Evolutionary conservation across 1,140 invertebrate species (phyloP), one percentile per base, ranked within the genome.

Genomic region (Pectinophora gossypiella): DNA sequence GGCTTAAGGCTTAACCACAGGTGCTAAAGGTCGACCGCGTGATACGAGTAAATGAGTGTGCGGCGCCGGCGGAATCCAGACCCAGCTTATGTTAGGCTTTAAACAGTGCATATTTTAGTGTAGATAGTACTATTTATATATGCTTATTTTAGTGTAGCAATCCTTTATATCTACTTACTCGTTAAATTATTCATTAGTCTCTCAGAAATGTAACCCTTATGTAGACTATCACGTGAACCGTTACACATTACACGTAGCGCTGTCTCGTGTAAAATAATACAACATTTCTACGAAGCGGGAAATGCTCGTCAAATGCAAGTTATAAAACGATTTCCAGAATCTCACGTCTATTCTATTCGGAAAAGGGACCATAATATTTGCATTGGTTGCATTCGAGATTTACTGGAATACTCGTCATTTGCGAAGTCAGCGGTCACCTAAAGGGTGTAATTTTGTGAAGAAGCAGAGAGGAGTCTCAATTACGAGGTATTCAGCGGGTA

Each of bases 401-500:
- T 40, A 40, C 12, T 10, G 13, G 6, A 32, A 32, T 32, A 32
- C 9, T 3, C 27, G 7, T 32, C 27, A 32, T 32, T 32, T 32
- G 2, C 27, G 27, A 32, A 9, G 36, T 54, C 20, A 20, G 36
- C 43, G 60, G 59, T 59, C 54, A 64, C 48, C 51, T 23, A 64
- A 59, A 56, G 56, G 60, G 54, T 54, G 42, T 64, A 69, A 61
- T 64, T 67, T 61, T 52, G 16, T 59, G 47, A 61, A 61, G 61
- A 64, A 64, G 20, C 32, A 51, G 53, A 54, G 61, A 63, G 49
- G 48, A 56, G 54, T 54, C 64, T 72, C 65, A 79, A 71, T 79
- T 76, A 75, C 59, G 56, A 32, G 19, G 53, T 49, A 71, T 79
- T 79, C 69, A 75, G 51, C 43, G 19, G 36, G 45, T 70, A 71